Percentiles rank a stretch among this genome's conserved stretches.
phyloP scores from a whole-genome alignment of 2,797 vertebrate genomes.

The Aldrovandia affinis region DNA sequence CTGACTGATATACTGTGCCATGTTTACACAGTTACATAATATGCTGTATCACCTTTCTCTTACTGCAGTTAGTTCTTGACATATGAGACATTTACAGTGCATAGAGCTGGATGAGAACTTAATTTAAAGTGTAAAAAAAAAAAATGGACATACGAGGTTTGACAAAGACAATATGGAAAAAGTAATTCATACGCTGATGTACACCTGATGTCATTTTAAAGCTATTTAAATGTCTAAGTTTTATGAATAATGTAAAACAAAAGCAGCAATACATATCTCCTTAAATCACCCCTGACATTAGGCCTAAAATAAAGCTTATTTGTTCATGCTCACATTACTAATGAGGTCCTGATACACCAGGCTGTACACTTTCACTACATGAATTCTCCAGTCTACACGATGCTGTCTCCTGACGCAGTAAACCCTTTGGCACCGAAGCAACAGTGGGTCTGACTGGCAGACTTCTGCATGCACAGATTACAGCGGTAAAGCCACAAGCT shows the following conservation, averaged over 20 bases:
- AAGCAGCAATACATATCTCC: neutral
- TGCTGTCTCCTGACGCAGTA: neutral
- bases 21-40: neutral
- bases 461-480: neutral
- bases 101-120: neutral
- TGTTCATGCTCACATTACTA: neutral
- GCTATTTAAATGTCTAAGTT: neutral
- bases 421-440: neutral
- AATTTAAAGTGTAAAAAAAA: neutral
- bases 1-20: too few relatives aligned
- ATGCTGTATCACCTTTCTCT: neutral
- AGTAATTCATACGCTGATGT: neutral
- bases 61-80: neutral
- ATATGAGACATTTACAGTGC: neutral
- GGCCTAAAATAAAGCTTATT: neutral
- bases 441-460: neutral
- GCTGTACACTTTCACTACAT: neutral
- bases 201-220: neutral
- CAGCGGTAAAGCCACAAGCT: neutral
- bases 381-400: neutral
- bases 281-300: neutral
- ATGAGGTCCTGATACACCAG: neutral
- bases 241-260: neutral
- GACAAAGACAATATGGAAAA: neutral
- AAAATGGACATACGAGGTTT: neutral